Evolutionary conservation across 2,888 invertebrate genomes (phyloP).

Genomic region (Odontocolon sp.): DNA sequence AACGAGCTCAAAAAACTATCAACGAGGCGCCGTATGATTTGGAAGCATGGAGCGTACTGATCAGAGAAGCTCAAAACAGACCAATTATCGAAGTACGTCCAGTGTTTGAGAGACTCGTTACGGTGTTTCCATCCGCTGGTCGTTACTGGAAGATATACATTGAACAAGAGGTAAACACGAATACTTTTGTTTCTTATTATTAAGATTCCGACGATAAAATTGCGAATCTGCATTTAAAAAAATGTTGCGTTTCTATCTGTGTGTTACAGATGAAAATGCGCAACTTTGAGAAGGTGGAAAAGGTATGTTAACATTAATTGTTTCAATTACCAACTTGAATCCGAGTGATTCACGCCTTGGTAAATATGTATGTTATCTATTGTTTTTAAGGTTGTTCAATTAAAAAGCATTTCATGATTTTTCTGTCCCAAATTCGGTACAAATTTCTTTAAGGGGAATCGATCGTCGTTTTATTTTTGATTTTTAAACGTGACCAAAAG

Average conservation of each 20-base stretch:
- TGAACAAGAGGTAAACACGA: constrained; percentile 91
- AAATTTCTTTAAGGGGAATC: too few relatives aligned
- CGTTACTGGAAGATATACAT: constrained; percentile 99
- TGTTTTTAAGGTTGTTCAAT: constrained; percentile 64
- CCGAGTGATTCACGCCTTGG: constrained; percentile 60
- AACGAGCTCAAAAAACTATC: constrained; percentile 91
- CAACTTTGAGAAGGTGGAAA: constrained; percentile 99
- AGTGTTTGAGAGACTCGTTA: constrained; percentile 96
- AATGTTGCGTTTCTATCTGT: constrained; percentile 63
- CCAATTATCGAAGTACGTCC: constrained; percentile 94
- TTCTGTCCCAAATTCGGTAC: too few relatives aligned
- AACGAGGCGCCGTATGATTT: constrained; percentile 96
- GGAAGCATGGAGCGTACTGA: constrained; percentile 98
- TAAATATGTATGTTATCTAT: constrained; percentile 56
- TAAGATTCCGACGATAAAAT: neutral
- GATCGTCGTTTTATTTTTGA: too few relatives aligned
- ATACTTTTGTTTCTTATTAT: neutral
- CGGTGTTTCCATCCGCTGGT: constrained; percentile 97
- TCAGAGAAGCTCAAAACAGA: constrained; percentile 95
- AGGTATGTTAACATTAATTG: constrained; percentile 86
- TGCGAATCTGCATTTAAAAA: neutral
- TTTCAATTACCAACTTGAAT: constrained; percentile 69
- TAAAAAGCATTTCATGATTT: constrained; percentile 55
- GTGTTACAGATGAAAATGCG: constrained; percentile 95
- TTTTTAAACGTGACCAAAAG: too few relatives aligned